A percentile compares a stretch with the other conserved stretches of the same genome.
phyloP scores from a whole-genome alignment of 1,140 invertebrate genomes.

The Tribolium madens region DNA sequence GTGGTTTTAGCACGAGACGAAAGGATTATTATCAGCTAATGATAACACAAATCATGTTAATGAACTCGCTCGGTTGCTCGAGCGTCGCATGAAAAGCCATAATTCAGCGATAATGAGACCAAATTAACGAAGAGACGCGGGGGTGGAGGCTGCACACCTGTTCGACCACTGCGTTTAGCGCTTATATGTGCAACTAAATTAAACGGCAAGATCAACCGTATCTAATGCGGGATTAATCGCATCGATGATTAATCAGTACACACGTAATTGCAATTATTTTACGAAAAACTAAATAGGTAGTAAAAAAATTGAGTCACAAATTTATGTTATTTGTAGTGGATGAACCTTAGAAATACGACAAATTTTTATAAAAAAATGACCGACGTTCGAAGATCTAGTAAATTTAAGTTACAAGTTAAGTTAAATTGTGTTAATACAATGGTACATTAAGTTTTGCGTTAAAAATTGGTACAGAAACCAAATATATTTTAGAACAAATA shows the following conservation, averaged over 20 bases:
- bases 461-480: too few relatives aligned
- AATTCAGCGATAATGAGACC: constrained; percentile 29
- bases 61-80: neutral
- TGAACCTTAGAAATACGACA: too few relatives aligned
- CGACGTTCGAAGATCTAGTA: too few relatives aligned
- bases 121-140: constrained; percentile 5
- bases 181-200: constrained; percentile 20
- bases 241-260: neutral
- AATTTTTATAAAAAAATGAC: too few relatives aligned
- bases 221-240: constrained; percentile 9
- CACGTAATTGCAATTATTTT: neutral
- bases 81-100: constrained; percentile 10
- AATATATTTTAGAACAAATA: too few relatives aligned
- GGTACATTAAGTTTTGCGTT: too few relatives aligned
- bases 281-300: neutral
- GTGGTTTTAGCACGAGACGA: neutral
- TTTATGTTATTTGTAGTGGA: too few relatives aligned
- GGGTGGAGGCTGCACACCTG: constrained; percentile 12
- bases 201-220: constrained; percentile 11
- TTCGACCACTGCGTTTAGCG: constrained; percentile 18
- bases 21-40: constrained; percentile 16
- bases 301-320: too few relatives aligned
- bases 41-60: constrained; percentile 33
- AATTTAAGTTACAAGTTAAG: too few relatives aligned
- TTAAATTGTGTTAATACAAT: too few relatives aligned